These are phyloP conservation scores for Chiloscyllium punctatum DNA, from an alignment of 2,797 vertebrate species.

Conservation along the genomic window DNA sequence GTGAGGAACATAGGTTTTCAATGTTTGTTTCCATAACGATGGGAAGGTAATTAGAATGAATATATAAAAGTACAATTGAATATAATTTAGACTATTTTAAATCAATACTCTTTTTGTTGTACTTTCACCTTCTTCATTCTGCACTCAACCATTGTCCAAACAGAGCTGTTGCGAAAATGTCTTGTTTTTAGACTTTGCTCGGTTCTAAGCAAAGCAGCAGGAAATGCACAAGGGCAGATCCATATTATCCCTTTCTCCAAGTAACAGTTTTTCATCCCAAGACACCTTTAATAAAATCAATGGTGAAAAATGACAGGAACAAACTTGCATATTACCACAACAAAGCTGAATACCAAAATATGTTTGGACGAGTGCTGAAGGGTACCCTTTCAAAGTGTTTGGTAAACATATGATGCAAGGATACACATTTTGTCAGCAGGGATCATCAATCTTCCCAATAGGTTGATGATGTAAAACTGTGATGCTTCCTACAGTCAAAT, in stretches of 20 bases:
- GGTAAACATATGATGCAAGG: background rate
- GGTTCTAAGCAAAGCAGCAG: background rate
- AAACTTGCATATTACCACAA: background rate
- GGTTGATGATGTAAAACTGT: background rate
- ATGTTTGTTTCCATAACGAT: background rate
- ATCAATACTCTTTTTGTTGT: background rate
- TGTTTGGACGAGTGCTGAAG: background rate
- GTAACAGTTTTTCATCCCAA: background rate
- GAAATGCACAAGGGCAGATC: background rate
- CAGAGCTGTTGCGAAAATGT: background rate
- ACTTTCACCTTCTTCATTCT: background rate
- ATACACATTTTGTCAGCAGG: background rate
- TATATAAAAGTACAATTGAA: background rate
- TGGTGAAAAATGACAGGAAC: background rate
- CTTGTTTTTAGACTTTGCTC: background rate
- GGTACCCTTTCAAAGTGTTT: background rate
- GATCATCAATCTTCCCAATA: background rate
- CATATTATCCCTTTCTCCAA: background rate
- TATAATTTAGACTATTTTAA: background rate
- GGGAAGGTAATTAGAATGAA: background rate
- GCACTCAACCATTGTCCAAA: background rate
- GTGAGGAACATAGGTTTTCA: background rate
- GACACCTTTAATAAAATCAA: background rate
- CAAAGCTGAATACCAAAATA: background rate
- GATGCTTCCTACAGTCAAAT: background rate